These are phyloP conservation scores for Poeciliopsis occidentalis DNA, from an alignment of 2,113 vertebrate species.

Conservation along the genomic window DNA sequence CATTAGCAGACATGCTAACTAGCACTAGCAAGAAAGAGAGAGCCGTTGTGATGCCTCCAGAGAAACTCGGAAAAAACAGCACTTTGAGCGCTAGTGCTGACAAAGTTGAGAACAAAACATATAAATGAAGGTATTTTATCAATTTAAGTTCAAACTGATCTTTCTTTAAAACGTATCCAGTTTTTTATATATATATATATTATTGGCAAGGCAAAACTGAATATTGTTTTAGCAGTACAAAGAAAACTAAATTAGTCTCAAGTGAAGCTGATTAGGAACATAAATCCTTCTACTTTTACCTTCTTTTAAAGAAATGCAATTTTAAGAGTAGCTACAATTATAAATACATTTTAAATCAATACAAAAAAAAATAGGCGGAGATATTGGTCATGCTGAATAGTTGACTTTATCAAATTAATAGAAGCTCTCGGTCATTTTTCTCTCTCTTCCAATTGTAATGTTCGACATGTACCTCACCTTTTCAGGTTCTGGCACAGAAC, in stretches of 20 bases:
- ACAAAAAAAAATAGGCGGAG: too few species aligned
- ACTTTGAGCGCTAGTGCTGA: too few species aligned
- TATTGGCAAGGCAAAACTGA: too few species aligned
- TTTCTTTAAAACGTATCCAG: not conserved
- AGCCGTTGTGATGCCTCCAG: slow-evolving; percentile 44
- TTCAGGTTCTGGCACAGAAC: not conserved
- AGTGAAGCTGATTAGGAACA: too few species aligned
- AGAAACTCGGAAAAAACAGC: slow-evolving; percentile 7
- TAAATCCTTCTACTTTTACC: too few species aligned
- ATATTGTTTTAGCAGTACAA: too few species aligned
- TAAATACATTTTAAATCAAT: too few species aligned
- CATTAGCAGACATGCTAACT: slow-evolving; percentile 53
- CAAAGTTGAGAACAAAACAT: not conserved
- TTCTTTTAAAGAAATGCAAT: too few species aligned
- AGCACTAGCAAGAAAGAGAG: slow-evolving; percentile 46
- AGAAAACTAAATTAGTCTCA: too few species aligned
- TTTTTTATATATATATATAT: too few species aligned
- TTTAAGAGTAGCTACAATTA: too few species aligned
- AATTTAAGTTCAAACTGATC: too few species aligned
- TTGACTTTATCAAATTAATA: not conserved
- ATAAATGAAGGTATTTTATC: not conserved
- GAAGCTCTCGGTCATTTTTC: not conserved
- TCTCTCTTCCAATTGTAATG: not conserved
- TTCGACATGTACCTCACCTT: not conserved
- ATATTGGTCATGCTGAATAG: not conserved